Percentiles rank a stretch among this genome's conserved stretches.
Conservation (phyloP, 2,797 vertebrate genomes). For the Pristis pectinata region DNA sequence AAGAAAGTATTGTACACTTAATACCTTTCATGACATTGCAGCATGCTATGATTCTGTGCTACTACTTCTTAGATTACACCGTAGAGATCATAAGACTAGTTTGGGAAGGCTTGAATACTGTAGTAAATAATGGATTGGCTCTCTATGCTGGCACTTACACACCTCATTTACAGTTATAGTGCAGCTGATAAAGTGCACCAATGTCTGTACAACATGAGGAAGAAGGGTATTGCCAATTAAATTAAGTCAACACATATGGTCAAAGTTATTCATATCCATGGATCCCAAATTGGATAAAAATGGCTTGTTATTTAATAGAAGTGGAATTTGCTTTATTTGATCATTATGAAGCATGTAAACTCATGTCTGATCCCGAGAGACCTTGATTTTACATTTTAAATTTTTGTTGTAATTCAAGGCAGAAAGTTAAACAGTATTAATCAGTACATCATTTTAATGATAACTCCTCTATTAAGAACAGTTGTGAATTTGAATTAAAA, state of each 20-base stretch:
- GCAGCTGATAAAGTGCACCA: not conserved
- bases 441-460: not conserved
- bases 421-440: not conserved
- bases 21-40: not conserved
- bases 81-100: not conserved
- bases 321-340: not conserved
- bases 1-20: not conserved
- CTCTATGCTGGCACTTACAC: no score
- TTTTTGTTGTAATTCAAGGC: not conserved
- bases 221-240: not conserved
- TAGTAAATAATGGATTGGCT: not conserved
- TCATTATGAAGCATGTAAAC: not conserved
- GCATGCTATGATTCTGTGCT: not conserved
- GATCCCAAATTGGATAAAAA: not conserved
- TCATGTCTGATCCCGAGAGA: not conserved
- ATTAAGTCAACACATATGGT: not conserved
- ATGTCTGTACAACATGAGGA: not conserved
- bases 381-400: not conserved
- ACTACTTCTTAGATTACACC: not conserved
- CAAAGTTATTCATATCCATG: not conserved
- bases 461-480: not conserved
- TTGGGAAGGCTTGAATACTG: not conserved
- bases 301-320: not conserved
- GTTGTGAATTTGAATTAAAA: not conserved
- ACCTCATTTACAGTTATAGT: not conserved